Evolutionary conservation across 92 coral and sea anemone species (phyloP).

Genomic region (Virgularia gustaviana): DNA sequence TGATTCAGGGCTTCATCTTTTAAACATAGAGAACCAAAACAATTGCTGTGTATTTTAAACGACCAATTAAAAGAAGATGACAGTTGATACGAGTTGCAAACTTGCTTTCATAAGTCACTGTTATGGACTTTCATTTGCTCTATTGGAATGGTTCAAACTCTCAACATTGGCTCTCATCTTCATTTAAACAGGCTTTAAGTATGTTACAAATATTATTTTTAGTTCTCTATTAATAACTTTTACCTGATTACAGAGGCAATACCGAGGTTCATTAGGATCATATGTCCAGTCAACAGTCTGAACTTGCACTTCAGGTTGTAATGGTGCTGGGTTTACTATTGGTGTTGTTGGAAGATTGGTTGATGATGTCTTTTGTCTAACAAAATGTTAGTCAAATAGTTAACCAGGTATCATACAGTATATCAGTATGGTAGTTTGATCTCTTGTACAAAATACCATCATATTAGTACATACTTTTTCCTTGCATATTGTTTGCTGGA

Average conservation of each 20-base stretch:
- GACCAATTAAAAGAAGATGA: too few relatives aligned
- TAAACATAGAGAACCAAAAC: too few relatives aligned
- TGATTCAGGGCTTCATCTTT: too few relatives aligned
- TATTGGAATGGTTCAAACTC: too few relatives aligned
- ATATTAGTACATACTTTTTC: slow-evolving; percentile 11
- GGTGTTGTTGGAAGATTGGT: slow-evolving; percentile 75
- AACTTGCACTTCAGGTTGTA: slow-evolving; percentile 15
- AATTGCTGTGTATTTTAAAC: too few relatives aligned
- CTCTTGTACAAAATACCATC: neutral
- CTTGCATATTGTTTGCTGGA: slow-evolving; percentile 33
- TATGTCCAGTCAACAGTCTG: slow-evolving; percentile 72
- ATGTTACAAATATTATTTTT: too few relatives aligned
- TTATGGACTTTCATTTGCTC: too few relatives aligned
- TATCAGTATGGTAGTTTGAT: neutral
- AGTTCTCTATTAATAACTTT: neutral
- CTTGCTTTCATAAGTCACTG: too few relatives aligned
- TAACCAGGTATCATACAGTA: neutral
- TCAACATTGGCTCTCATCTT: too few relatives aligned
- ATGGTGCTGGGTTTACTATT: slow-evolving; percentile 75
- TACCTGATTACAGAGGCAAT: slow-evolving; percentile 98
- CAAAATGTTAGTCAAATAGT: too few relatives aligned
- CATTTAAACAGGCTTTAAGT: too few relatives aligned
- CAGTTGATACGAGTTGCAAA: too few relatives aligned
- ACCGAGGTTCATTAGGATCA: slow-evolving; percentile 95
- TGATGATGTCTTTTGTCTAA: slow-evolving; percentile 71